Evolutionary conservation across 2,797 vertebrate genomes (phyloP).

Genomic region (Sebastes oblongus): DNA sequence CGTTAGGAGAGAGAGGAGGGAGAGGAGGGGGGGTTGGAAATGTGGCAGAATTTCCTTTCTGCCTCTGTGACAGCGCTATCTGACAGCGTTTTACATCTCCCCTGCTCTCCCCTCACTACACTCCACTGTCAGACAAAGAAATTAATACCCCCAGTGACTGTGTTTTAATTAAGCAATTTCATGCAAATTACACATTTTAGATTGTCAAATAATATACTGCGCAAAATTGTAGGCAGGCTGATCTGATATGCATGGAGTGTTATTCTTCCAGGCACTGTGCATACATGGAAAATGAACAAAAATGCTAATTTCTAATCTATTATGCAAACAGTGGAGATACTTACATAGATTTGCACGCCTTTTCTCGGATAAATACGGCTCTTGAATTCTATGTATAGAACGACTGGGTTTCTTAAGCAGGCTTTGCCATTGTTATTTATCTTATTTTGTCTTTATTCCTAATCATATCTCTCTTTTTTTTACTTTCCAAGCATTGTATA

Average conservation of each 20-base stretch:
- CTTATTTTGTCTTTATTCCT: slow-evolving; percentile 65
- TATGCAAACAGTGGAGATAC: slow-evolving; percentile 99
- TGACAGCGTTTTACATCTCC: slow-evolving; percentile 99
- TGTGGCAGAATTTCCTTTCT: slow-evolving; percentile 83
- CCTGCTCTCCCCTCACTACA: slow-evolving; percentile 94
- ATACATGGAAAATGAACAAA: slow-evolving; percentile 99
- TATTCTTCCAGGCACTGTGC: slow-evolving; percentile 99
- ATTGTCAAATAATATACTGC: slow-evolving; percentile 99
- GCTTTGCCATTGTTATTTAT: slow-evolving; percentile 81
- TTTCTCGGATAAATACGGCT: slow-evolving; percentile 92
- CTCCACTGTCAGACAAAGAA: slow-evolving; percentile 99
- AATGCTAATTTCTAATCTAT: slow-evolving; percentile 99
- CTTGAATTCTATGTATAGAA: slow-evolving; percentile 96
- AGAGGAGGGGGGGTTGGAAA: not conserved
- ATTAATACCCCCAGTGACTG: slow-evolving; percentile 99
- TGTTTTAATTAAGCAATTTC: slow-evolving; percentile 99
- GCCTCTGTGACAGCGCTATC: slow-evolving; percentile 96
- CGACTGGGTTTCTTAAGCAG: slow-evolving; percentile 80
- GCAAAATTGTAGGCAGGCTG: slow-evolving; percentile 99
- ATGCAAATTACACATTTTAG: slow-evolving; percentile 99
- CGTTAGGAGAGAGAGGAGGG: slow-evolving; percentile 28
- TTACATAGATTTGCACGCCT: slow-evolving; percentile 99
- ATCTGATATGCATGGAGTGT: slow-evolving; percentile 99
- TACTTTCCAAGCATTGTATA: slow-evolving; percentile 53
- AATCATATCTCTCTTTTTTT: slow-evolving; percentile 29